Evolutionary conservation across 1,140 invertebrate genomes (phyloP).

Genomic region (Chironomus tepperi): DNA sequence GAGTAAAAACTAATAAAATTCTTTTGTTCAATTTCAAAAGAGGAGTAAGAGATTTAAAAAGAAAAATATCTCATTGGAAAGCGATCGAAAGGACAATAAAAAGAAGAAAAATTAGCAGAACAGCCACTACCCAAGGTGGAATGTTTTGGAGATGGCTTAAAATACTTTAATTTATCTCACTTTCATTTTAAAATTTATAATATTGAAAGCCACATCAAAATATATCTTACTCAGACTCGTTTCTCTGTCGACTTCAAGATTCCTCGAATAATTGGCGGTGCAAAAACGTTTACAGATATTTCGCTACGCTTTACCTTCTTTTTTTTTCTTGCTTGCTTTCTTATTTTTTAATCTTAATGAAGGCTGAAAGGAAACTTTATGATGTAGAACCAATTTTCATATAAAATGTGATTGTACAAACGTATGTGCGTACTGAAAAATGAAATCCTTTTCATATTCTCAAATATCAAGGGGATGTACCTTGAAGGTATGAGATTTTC

Average conservation of each 20-base stretch:
- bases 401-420: not conserved
- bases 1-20: not conserved
- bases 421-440: no score
- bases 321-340: not conserved
- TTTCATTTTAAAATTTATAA: no score
- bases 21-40: no score
- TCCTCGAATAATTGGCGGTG: not conserved
- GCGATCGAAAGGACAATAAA: not conserved
- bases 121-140: not conserved
- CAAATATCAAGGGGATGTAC: no score
- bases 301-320: slow-evolving; percentile 1
- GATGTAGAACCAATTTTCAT: slow-evolving; percentile 19
- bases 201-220: no score
- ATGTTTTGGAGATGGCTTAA: no score
- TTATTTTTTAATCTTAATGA: slow-evolving; percentile 5
- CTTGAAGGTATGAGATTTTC: not conserved
- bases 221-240: no score
- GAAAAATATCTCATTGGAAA: not conserved
- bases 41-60: not conserved
- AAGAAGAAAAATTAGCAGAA: no score
- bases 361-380: slow-evolving; percentile 1
- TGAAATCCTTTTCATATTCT: no score
- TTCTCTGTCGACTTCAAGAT: no score
- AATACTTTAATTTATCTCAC: no score
- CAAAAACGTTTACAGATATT: slow-evolving; percentile 6